These are phyloP conservation scores for Agelaius tricolor DNA, from an alignment of 2,113 vertebrate species.

Conservation along the genomic window DNA sequence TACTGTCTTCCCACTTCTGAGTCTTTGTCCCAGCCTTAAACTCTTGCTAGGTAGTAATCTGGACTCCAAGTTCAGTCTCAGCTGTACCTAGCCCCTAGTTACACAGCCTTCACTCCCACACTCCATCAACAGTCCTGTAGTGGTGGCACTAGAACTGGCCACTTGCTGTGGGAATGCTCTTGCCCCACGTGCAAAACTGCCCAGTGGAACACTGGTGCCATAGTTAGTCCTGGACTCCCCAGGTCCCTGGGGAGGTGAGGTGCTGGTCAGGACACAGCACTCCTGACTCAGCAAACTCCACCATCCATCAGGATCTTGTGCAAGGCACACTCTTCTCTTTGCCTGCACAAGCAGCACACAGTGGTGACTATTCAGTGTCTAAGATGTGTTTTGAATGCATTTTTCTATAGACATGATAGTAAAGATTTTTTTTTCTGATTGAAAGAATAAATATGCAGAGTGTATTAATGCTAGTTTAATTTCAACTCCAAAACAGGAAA, in stretches of 20 bases:
- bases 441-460: neutral
- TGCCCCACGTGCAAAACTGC: neutral
- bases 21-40: neutral
- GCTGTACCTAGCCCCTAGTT: neutral
- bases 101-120: neutral
- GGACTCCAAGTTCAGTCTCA: neutral
- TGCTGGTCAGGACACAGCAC: neutral
- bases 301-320: neutral
- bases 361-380: neutral
- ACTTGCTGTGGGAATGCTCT: neutral
- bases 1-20: neutral
- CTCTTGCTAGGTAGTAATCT: neutral
- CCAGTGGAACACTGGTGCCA: neutral
- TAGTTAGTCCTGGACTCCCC: neutral
- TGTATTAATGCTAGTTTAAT: neutral
- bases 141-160: neutral
- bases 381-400: neutral
- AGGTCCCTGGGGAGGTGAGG: neutral
- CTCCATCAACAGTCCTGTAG: neutral
- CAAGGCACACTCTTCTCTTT: neutral
- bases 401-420: neutral
- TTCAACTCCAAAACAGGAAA: neutral
- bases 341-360: neutral
- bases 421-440: neutral
- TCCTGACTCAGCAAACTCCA: neutral